Evolutionary conservation across 2,797 vertebrate species (phyloP).

Genomic region (Phrynocephalus forsythii): DNA sequence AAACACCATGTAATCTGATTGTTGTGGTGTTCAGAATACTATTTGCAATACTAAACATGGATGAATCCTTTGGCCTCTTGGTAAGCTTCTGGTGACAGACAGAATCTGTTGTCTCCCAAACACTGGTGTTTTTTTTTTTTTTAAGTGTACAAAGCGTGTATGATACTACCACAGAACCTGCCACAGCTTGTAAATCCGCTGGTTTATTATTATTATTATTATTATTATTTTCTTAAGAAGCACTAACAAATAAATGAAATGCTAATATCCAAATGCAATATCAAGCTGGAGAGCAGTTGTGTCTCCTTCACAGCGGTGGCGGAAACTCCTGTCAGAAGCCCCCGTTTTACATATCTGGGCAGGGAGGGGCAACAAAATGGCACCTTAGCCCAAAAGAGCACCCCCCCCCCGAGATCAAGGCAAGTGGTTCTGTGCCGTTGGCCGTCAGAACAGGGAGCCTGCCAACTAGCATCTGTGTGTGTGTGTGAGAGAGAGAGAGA

Average conservation of each 20-base stretch:
- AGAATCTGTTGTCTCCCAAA: no score
- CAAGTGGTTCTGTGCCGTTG: no score
- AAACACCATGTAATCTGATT: neutral
- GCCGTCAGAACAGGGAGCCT: no score
- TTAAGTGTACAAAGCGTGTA: neutral
- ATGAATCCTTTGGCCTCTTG: neutral
- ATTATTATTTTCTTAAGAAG: neutral
- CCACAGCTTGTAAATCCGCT: neutral
- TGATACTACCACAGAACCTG: neutral
- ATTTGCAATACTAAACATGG: neutral
- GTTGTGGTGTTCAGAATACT: neutral
- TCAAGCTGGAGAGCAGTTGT: neutral
- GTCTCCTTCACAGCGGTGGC: neutral
- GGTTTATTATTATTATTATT: neutral
- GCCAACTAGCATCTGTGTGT: no score
- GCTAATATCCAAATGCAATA: neutral
- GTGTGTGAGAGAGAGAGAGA: no score
- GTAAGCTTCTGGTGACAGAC: neutral
- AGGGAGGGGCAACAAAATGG: neutral
- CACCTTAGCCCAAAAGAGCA: neutral
- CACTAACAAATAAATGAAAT: neutral
- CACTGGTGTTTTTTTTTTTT: neutral
- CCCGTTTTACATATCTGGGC: neutral
- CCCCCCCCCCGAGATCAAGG: rapidly evolving
- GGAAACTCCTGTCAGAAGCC: neutral